Conservation (phyloP, 2,797 vertebrate genomes). For the Hemitrygon akajei region DNA sequence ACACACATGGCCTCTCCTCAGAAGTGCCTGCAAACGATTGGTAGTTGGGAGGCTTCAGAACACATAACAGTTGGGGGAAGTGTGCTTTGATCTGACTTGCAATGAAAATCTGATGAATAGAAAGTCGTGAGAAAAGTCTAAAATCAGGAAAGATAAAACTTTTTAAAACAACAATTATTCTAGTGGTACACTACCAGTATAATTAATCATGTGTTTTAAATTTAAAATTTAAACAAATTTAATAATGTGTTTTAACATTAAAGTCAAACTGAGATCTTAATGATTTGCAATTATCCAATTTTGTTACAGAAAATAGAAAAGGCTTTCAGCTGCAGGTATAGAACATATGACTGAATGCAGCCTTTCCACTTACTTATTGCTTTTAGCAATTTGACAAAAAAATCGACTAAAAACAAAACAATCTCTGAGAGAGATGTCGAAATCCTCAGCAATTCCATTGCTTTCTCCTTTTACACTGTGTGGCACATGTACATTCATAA, state of each 20-base stretch:
- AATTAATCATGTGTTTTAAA: slow-evolving; percentile 31
- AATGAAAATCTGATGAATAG: slow-evolving; percentile 2
- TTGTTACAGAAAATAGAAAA: not conserved
- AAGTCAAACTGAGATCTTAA: not conserved
- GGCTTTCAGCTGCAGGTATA: not conserved
- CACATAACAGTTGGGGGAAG: not conserved
- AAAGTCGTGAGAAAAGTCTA: not conserved
- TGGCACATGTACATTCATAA: not conserved
- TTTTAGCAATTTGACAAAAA: not conserved
- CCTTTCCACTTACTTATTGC: not conserved
- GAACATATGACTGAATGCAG: not conserved
- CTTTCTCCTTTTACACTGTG: not conserved
- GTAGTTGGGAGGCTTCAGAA: not conserved
- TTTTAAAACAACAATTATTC: not conserved
- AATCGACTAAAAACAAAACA: not conserved
- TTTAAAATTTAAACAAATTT: not conserved
- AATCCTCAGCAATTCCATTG: not conserved
- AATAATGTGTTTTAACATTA: slow-evolving; percentile 27
- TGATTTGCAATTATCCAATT: slow-evolving; percentile 27
- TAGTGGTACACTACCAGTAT: not conserved
- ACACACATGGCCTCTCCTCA: not conserved
- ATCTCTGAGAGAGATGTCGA: not conserved
- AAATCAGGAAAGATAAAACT: slow-evolving; percentile 21
- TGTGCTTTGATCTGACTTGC: slow-evolving; percentile 16
- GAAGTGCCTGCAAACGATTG: not conserved